Base-by-base conservation (phyloP, 2,113 vertebrate genomes). In the Rhynchomys soricoides region DNA sequence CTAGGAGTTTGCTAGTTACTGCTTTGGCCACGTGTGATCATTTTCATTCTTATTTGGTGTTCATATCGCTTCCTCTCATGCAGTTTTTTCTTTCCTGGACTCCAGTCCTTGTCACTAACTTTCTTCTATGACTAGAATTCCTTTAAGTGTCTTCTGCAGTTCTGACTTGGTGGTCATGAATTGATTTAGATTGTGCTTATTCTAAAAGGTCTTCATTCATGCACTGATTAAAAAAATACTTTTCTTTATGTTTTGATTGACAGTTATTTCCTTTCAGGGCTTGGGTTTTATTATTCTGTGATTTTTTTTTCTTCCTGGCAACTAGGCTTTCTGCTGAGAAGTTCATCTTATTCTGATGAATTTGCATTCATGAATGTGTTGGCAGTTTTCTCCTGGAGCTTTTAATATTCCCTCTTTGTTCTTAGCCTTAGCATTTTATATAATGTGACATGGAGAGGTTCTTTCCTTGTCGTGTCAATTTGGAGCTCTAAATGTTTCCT, bases 181-280 rank as follows among this genome's bases (percentile, higher is more conserved):
- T 22, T 50, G 62, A 64, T 68, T 68, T 68, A 86, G 83, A 45
- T 48, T 86, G 83, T 50, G 43, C 83, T 37, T 68, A 68, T 68
- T 86, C 62, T 86, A 48, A 86, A 45, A 86, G 83, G 43, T 86
- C 83, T 86, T 68, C 43, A 86, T 86, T 86, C 45, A 45, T 68
- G 29, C 43, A 68, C 43, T 68, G 40, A 86, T 86, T 86, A 22
- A 68, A 68, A 85, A 81, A 83, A 45, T 86, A 48, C 43, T 68
- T 86, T 66, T 45, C 83, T 34, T 66, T 86, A 86, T 86, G 62
- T 86, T 86, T 86, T 86, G 83, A 86, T 86, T 86, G 83, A 50
- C 62, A 86, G 62, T 86, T 68, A 86, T 86, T 86, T 86, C 83
- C 83, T 86, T 68, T 86, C 43, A 68, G 62, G 83, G 43, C 43